Percentiles rank a stretch among this genome's conserved stretches.
Conservation (phyloP, 2,888 invertebrate species). For the Aradus depressus region DNA sequence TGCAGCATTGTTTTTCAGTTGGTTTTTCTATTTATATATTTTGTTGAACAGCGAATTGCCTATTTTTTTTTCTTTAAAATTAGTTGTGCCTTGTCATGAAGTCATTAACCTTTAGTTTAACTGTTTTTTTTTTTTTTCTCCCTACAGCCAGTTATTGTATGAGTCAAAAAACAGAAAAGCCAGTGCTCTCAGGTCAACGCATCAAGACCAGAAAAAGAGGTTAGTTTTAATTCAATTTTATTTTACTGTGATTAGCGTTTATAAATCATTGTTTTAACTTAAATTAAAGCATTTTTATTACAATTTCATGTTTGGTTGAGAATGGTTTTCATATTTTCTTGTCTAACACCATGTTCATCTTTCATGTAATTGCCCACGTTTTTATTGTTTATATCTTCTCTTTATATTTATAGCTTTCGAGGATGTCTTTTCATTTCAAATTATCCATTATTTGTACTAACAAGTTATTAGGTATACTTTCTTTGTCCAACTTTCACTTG, state of each 20-base stretch:
- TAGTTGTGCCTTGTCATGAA: slow-evolving; percentile 11
- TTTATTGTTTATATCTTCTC: too few relatives aligned
- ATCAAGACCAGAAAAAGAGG: slow-evolving; percentile 99
- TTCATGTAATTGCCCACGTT: too few relatives aligned
- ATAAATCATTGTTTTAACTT: slow-evolving; percentile 7
- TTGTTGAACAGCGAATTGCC: background rate
- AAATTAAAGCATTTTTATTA: background rate
- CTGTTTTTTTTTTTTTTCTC: slow-evolving; percentile 34
- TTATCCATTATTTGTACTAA: too few relatives aligned
- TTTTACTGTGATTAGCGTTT: slow-evolving; percentile 4
- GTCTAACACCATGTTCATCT: too few relatives aligned
- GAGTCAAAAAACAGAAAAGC: slow-evolving; percentile 99
- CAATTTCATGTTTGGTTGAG: background rate
- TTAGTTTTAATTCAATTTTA: slow-evolving; percentile 39
- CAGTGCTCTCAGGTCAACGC: slow-evolving; percentile 99
- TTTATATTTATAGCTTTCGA: too few relatives aligned
- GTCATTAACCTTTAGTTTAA: slow-evolving; percentile 4
- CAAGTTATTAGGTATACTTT: too few relatives aligned
- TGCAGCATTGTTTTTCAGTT: slow-evolving; percentile 1
- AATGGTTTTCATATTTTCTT: too few relatives aligned
- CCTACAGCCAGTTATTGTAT: slow-evolving; percentile 86
- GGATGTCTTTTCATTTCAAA: too few relatives aligned
- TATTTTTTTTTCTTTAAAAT: too few relatives aligned
- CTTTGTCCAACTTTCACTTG: too few relatives aligned
- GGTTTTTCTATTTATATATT: background rate